These are phyloP conservation scores for Eptesicus fuscus DNA, from an alignment of 2,113 vertebrate genomes.

Conservation along the genomic window DNA sequence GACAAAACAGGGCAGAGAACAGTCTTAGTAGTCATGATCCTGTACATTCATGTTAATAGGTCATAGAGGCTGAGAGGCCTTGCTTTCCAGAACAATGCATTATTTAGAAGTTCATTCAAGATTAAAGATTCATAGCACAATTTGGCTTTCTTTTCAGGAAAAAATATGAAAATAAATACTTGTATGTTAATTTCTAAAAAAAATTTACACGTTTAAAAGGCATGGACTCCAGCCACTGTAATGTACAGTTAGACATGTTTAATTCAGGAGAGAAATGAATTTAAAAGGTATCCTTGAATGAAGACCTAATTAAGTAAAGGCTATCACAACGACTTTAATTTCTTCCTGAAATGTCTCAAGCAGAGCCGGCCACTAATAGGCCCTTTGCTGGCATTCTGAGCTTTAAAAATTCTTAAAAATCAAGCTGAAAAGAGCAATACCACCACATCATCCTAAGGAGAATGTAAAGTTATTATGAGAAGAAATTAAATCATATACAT, in stretches of 20 bases:
- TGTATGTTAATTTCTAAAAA: slow-evolving; percentile 41
- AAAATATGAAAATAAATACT: slow-evolving; percentile 39
- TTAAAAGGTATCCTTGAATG: slow-evolving; percentile 42
- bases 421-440: slow-evolving; percentile 63
- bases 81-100: slow-evolving; percentile 39
- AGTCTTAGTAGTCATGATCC: slow-evolving; percentile 52
- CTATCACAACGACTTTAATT: slow-evolving; percentile 34
- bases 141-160: slow-evolving; percentile 56
- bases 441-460: neutral
- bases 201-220: slow-evolving; percentile 37
- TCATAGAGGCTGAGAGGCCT: slow-evolving; percentile 13
- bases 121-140: slow-evolving; percentile 52
- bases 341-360: slow-evolving; percentile 25
- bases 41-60: slow-evolving; percentile 59
- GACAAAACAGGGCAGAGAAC: slow-evolving; percentile 51
- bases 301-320: slow-evolving; percentile 45
- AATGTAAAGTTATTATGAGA: neutral
- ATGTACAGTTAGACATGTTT: slow-evolving; percentile 32
- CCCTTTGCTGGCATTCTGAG: slow-evolving; percentile 39
- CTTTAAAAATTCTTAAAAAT: slow-evolving; percentile 55
- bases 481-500: slow-evolving; percentile 40
- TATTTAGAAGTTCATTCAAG: slow-evolving; percentile 44
- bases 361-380: neutral
- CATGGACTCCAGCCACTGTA: slow-evolving; percentile 20
- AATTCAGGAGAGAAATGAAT: slow-evolving; percentile 39